These are phyloP conservation scores for Eupithecia pulchellata DNA, from an alignment of 2,888 invertebrate genomes.

Conservation along the genomic window DNA sequence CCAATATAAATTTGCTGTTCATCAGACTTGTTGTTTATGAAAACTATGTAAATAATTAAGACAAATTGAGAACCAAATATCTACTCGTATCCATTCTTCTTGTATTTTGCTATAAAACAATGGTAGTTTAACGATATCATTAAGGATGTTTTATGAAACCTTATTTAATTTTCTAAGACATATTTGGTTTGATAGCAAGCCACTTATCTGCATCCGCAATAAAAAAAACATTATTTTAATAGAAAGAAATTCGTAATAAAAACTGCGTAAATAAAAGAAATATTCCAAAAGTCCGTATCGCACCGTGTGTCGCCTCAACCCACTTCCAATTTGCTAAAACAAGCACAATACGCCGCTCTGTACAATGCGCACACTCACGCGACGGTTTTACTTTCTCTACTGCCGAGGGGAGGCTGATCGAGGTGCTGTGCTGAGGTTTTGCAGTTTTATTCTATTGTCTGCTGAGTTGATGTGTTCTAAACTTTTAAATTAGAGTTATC, in stretches of 20 bases:
- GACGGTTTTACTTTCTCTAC: constrained; percentile 31
- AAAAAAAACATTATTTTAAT: background rate
- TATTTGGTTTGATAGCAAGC: no score
- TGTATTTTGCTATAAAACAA: no score
- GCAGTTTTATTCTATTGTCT: background rate
- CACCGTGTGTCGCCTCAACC: constrained; percentile 15
- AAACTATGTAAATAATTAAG: background rate
- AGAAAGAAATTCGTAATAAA: background rate
- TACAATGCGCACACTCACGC: constrained; percentile 38
- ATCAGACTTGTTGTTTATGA: background rate
- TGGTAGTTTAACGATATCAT: no score
- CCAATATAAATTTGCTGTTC: background rate
- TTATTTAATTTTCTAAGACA: no score
- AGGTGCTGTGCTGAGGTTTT: constrained; percentile 1
- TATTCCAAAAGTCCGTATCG: background rate
- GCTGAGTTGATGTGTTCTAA: no score
- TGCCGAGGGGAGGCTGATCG: constrained; percentile 17
- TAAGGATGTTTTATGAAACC: no score
- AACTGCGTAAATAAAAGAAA: background rate
- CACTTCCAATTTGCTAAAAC: constrained; percentile 79
- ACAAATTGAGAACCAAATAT: background rate
- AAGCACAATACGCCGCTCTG: constrained; percentile 53
- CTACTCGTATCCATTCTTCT: background rate
- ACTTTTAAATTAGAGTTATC: no score
- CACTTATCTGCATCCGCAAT: no score